Conservation (phyloP, 2,888 invertebrate genomes). For the Mystacides longicornis region DNA sequence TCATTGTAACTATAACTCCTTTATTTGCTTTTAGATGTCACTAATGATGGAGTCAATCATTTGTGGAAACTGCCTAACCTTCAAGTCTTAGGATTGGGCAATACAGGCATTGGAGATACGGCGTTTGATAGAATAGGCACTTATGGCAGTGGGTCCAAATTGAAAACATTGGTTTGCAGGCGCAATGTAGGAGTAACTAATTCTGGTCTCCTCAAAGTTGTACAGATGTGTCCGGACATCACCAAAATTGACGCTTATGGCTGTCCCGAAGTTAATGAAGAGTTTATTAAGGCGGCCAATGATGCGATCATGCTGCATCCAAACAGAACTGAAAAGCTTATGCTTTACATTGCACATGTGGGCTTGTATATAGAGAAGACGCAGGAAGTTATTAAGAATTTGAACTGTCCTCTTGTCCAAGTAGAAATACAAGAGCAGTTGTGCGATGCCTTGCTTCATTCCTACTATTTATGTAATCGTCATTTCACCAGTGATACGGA, state of each 20-base stretch:
- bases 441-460: constrained; percentile 8
- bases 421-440: constrained; percentile 12
- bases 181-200: constrained; percentile 13
- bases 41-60: constrained; percentile 13
- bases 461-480: constrained; percentile 9
- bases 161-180: constrained; percentile 13
- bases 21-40: constrained; percentile 8
- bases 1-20: not conserved
- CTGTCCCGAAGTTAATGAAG: constrained; percentile 16
- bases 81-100: constrained; percentile 15
- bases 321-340: constrained; percentile 9
- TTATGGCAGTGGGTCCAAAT: constrained; percentile 10
- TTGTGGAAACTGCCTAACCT: constrained; percentile 17
- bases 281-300: constrained; percentile 10
- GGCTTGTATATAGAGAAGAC: constrained; percentile 8
- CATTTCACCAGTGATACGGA: not conserved
- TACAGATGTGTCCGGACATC: constrained; percentile 14
- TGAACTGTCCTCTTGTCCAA: constrained; percentile 10
- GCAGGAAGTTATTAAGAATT: constrained; percentile 6
- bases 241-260: constrained; percentile 18
- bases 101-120: constrained; percentile 5
- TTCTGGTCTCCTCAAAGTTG: constrained; percentile 6
- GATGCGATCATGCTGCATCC: constrained; percentile 14
- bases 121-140: constrained; percentile 10
- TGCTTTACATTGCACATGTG: constrained; percentile 9